phyloP scores from a whole-genome alignment of 2,113 vertebrate species.

The Anser brachyrhynchus region DNA sequence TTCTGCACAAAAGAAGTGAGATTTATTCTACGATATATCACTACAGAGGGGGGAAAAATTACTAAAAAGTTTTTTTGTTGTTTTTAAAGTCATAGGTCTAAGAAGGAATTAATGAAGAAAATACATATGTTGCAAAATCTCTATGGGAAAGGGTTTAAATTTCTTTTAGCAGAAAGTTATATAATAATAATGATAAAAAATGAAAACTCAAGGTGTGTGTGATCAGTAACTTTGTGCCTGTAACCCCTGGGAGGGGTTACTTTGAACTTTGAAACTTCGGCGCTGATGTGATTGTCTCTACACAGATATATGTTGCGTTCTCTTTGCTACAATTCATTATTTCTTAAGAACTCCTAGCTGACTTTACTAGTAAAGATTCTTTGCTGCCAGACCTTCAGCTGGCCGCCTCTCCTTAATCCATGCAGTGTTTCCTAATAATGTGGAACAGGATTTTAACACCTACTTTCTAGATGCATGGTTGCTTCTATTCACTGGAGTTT shows the following conservation, averaged over 20 bases:
- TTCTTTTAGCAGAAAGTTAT: neutral
- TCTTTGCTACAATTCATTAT: neutral
- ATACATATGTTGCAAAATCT: neutral
- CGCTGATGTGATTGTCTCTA: neutral
- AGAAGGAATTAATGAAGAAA: neutral
- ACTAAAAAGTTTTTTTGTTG: neutral
- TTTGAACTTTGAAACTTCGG: neutral
- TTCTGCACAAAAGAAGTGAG: neutral
- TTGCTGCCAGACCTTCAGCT: neutral
- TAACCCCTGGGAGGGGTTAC: neutral
- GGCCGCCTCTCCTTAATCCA: conserved; percentile 1
- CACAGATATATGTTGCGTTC: neutral
- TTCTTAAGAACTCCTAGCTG: neutral
- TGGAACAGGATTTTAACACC: conserved; percentile 21
- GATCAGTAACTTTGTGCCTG: neutral
- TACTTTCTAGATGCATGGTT: conserved; percentile 15
- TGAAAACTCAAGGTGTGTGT: neutral
- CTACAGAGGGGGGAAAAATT: neutral
- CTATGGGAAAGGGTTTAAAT: neutral
- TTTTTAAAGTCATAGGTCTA: neutral
- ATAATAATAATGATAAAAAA: neutral
- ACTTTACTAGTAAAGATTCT: neutral
- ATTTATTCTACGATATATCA: neutral
- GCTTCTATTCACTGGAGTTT: conserved; percentile 37
- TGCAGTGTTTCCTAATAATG: conserved; percentile 1